phyloP scores from a whole-genome alignment of 30 jellyfish, hydroid and myxozoan genomes.

The Turritopsis dohrnii region DNA sequence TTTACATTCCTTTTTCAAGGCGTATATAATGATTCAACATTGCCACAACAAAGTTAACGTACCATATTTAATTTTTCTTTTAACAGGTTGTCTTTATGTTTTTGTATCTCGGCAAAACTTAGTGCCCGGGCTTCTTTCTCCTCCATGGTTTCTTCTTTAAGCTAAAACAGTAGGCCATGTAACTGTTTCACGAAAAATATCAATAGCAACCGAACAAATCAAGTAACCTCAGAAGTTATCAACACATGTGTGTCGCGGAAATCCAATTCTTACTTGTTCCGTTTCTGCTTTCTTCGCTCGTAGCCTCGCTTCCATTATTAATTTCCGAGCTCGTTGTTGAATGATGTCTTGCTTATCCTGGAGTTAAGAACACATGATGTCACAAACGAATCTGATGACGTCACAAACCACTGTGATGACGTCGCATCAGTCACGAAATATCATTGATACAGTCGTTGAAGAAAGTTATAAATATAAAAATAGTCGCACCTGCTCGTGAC shows the following conservation, averaged over 20 bases:
- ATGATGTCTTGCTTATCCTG: constrained; percentile 65
- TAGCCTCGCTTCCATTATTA: constrained; percentile 69
- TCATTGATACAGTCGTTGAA: too few relatives aligned
- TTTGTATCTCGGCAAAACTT: constrained; percentile 59
- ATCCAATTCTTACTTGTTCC: not conserved
- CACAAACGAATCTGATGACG: not conserved
- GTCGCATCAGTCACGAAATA: too few relatives aligned
- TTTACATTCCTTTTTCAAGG: not conserved
- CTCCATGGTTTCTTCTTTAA: not conserved
- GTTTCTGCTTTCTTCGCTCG: constrained; percentile 36
- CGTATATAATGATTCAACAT: not conserved
- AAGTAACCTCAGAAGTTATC: not conserved
- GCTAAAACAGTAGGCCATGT: not conserved
- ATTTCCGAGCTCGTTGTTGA: constrained; percentile 68
- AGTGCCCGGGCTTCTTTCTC: constrained; percentile 42
- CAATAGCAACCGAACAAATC: not conserved
- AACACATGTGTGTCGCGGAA: not conserved
- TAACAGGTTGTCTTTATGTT: constrained; percentile 60
- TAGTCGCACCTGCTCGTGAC: too few relatives aligned
- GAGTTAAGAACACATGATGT: not conserved
- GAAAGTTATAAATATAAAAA: too few relatives aligned
- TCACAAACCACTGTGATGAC: not conserved
- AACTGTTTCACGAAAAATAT: not conserved
- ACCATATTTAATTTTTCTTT: constrained; percentile 66
- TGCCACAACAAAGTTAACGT: not conserved